These are phyloP conservation scores for Drosophila varians DNA, from an alignment of 1,140 invertebrate genomes.

Conservation along the genomic window DNA sequence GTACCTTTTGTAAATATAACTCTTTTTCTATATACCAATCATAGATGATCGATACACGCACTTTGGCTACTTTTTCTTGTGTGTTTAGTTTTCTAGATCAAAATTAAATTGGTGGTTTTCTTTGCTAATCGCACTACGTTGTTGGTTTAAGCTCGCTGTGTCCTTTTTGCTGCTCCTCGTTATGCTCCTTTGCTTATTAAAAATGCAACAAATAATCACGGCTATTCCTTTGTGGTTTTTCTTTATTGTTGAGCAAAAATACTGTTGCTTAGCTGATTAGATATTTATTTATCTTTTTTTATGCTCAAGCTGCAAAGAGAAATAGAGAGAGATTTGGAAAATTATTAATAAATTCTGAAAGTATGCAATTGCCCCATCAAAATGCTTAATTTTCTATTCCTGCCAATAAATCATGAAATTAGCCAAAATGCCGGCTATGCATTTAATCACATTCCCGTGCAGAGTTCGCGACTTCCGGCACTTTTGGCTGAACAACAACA, in stretches of 20 bases:
- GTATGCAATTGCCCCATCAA: slow-evolving; percentile 5
- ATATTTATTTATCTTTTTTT: slow-evolving; percentile 17
- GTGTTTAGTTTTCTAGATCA: slow-evolving; percentile 39
- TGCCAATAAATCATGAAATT: slow-evolving; percentile 61
- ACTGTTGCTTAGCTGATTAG: slow-evolving; percentile 68
- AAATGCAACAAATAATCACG: slow-evolving; percentile 79
- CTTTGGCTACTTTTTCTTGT: slow-evolving; percentile 61
- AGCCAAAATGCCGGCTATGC: slow-evolving; percentile 62
- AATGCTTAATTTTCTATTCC: slow-evolving; percentile 13
- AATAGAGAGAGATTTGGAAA: slow-evolving; percentile 21
- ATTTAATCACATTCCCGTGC: slow-evolving; percentile 69
- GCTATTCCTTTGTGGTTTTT: slow-evolving; percentile 27
- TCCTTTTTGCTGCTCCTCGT: slow-evolving; percentile 10
- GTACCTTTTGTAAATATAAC: slow-evolving; percentile 58
- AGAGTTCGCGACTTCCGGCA: slow-evolving; percentile 66
- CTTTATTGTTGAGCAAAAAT: slow-evolving; percentile 77
- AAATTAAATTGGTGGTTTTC: slow-evolving; percentile 81
- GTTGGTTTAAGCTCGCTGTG: slow-evolving; percentile 47
- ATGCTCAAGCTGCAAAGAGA: slow-evolving; percentile 52
- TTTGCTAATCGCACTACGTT: slow-evolving; percentile 79
- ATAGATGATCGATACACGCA: slow-evolving; percentile 54
- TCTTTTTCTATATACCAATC: slow-evolving; percentile 59
- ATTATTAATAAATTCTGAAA: slow-evolving; percentile 30
- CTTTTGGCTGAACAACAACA: slow-evolving; percentile 36
- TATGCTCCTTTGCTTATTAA: slow-evolving; percentile 26